Evolutionary conservation across 2,888 invertebrate species (phyloP), one percentile per base, ranked within the genome.

Genomic region (Sesia bembeciformis): DNA sequence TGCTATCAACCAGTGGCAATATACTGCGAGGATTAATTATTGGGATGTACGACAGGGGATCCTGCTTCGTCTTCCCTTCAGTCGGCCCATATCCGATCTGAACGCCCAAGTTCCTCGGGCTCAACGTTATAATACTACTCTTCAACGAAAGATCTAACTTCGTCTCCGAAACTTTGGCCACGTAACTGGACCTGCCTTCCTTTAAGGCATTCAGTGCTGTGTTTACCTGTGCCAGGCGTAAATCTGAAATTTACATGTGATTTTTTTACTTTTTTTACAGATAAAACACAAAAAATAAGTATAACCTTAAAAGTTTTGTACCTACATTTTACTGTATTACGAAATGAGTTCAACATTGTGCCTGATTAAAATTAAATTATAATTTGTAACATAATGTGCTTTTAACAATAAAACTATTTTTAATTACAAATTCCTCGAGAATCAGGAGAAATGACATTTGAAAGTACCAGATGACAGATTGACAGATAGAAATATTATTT

Each of bases 11-110:
- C 43, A 90, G 54, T 0, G 90, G 87, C 5, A 89, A 61, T 54
- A 88, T 88, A 0, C 84, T 84, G 38, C 86, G 73, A 23, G 88
- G 88, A 58, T 87, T 88, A 1, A 82, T 70, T 51, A 89, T 84
- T 46, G 88, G 88, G 52, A 84, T 74, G 53, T 87, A 88, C 3
- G 75, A 68, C 39, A 86, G 56, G 0, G 88, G 88, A 56, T 83
- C 84, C 56, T 80, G 78, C 55, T 76, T 79, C 49, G 77, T 78
- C 40, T 63, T 72, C 46, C 62, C 65, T 4, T 60, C 62, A 4
- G 61, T 62, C 4, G 66, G 63, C 49, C 72, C 77, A 3, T 84
- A 79, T 23, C 62, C 61, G 4, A 88, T 87, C 60, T 83, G 84
- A 1, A 84, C 67, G 39, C 76, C 79, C 39, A 85, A 72, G 60